Conservation (phyloP, 2,797 vertebrate genomes). For the Ptychobarbus kaznakovi region DNA sequence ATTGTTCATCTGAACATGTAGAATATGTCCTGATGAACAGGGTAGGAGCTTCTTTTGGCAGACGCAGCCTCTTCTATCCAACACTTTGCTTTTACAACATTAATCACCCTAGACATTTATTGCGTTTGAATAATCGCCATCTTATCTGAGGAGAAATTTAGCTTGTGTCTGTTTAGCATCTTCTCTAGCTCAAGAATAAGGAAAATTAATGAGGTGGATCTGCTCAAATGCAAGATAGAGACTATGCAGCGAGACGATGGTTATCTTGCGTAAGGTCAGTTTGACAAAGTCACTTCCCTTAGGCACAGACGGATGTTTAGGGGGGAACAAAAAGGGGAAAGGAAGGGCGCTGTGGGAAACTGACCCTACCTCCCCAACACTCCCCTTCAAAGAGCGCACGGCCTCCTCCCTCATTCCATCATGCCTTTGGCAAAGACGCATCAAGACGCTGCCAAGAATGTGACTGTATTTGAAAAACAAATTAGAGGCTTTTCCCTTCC, state of each 20-base stretch:
- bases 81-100: conserved; percentile 16
- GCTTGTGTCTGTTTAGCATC: conserved; percentile 20
- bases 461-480: conserved; percentile 61
- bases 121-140: conserved; percentile 34
- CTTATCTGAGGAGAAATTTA: conserved; percentile 22
- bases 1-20: background rate
- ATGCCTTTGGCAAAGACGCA: conserved; percentile 69
- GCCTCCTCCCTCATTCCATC: conserved; percentile 66
- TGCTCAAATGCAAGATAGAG: background rate
- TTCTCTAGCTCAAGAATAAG: conserved; percentile 13
- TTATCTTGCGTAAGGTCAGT: conserved; percentile 18
- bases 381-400: conserved; percentile 18
- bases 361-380: conserved; percentile 1
- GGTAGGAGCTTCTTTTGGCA: background rate
- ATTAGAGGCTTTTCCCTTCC: conserved; percentile 61
- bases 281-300: conserved; percentile 34
- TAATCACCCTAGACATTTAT: conserved; percentile 26
- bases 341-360: conserved; percentile 39
- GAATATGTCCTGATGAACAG: background rate
- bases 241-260: background rate
- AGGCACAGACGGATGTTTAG: conserved; percentile 24
- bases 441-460: conserved; percentile 75
- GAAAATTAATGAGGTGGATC: conserved; percentile 21
- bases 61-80: background rate
- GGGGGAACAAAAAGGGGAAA: conserved; percentile 30